Evolutionary conservation across 2,888 invertebrate species (phyloP), one percentile per base, ranked within the genome.

Genomic region (Drosophila eohydei): DNA sequence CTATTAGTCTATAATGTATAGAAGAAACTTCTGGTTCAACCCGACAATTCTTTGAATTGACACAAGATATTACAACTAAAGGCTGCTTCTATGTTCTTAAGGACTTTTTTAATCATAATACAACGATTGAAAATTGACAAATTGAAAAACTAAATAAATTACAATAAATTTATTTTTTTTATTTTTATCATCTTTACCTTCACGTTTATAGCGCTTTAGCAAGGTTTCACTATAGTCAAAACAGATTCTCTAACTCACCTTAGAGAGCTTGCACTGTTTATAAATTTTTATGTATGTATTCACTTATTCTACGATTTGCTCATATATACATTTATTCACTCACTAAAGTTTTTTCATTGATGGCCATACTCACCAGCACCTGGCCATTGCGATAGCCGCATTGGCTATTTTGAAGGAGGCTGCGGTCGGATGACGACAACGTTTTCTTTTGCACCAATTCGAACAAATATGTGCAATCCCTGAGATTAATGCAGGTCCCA

Each of bases 311-410:
- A 3, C 16, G 9, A 16, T 16, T 41, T 4, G 16, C 9, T 11
- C 43, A 21, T 7, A 0, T 21, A 43, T 8, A 28, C 14, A 28
- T 2, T 14, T 4, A 28, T 14, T 46, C 12, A 11, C 12, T 21
- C 21, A 26, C 26, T 16, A 11, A 11, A 21, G 11, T 4, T 4
- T 4, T n/a, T n/a, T n/a, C n/a, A n/a, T n/a, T n/a, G n/a, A n/a
- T n/a, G n/a, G n/a, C n/a, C n/a, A n/a, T 54, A 62, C 74, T 62
- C 9, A 78, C 90, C 46, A 88, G 56, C 14, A 91, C 90, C 34
- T 84, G 87, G 7, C 83, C 90, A 0, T 94, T 94, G 1, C 93
- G 92, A 83, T 94, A 95, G 2, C 96, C 96, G 85, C 97, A 96
- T 75, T 95, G 95, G 8, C 96, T 94, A 46, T 92, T 92, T 56